Percentiles rank a stretch among this genome's conserved stretches.
Evolutionary conservation across 2,113 vertebrate genomes (phyloP).

Genomic region (Panthera tigris): DNA sequence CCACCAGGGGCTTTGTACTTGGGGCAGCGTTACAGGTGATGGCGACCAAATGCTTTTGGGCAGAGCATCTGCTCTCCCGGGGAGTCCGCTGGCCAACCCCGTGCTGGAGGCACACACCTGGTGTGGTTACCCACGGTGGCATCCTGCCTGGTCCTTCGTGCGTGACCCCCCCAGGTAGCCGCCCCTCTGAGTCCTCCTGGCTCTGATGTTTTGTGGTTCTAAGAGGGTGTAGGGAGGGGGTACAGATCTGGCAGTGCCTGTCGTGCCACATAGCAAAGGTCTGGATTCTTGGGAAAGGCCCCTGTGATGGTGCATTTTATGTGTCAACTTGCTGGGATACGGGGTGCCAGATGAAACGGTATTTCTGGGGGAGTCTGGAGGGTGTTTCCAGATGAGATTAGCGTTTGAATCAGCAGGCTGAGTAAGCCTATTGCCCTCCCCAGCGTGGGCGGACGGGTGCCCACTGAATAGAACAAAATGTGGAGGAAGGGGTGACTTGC

Average conservation of each 20-base stretch:
- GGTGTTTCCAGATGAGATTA: background rate
- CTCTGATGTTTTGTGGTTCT: background rate
- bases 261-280: too few relatives aligned
- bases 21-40: background rate
- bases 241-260: background rate
- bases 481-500: background rate
- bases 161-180: background rate
- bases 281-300: background rate
- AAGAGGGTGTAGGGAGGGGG: background rate
- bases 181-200: background rate
- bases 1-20: background rate
- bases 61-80: background rate
- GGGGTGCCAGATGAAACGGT: accelerated
- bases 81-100: background rate
- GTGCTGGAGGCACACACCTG: background rate
- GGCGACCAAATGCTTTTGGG: background rate
- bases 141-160: background rate
- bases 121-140: accelerated
- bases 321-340: background rate
- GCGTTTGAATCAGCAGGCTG: background rate
- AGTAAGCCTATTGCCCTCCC: background rate
- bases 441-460: background rate
- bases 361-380: background rate
- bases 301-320: background rate
- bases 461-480: background rate